Evolutionary conservation across 2,888 invertebrate species (phyloP).

Genomic region (Entomobrya proxima): DNA sequence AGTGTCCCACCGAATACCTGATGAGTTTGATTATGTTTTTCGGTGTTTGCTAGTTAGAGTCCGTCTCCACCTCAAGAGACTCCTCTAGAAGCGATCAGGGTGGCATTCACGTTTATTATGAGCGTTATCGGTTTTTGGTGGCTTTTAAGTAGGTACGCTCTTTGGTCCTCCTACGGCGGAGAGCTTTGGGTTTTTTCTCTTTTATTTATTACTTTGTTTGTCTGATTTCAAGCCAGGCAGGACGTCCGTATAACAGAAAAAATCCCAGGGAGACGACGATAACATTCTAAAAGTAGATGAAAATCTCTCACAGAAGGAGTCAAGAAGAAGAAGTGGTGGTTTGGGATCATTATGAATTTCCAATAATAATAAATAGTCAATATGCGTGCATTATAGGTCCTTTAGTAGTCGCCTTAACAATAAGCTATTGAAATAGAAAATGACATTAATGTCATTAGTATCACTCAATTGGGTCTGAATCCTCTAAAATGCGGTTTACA

Average conservation of each 20-base stretch:
- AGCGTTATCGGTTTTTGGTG: slow-evolving; percentile 29
- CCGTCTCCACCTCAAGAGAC: not conserved
- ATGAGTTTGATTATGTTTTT: too few relatives aligned
- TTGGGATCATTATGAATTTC: slow-evolving; percentile 1
- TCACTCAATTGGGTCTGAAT: not conserved
- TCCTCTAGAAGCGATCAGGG: not conserved
- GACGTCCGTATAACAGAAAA: slow-evolving; percentile 14
- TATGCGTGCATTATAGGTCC: too few relatives aligned
- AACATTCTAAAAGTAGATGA: slow-evolving; percentile 3
- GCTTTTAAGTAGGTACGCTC: not conserved
- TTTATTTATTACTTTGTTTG: slow-evolving; percentile 21
- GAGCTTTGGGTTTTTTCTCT: slow-evolving; percentile 17
- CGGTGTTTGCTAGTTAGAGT: not conserved
- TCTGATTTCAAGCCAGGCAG: not conserved
- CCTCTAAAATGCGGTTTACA: not conserved
- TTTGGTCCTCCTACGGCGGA: too few relatives aligned
- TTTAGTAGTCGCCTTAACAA: too few relatives aligned
- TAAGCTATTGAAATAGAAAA: slow-evolving; percentile 2
- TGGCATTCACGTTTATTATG: slow-evolving; percentile 32
- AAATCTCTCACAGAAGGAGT: slow-evolving; percentile 26
- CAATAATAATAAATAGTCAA: slow-evolving; percentile 5
- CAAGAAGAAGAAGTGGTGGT: too few relatives aligned
- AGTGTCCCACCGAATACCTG: too few relatives aligned
- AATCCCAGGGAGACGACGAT: not conserved
- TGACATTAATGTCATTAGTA: slow-evolving; percentile 24